These are phyloP conservation scores for Todiramphus saurophagus DNA, from an alignment of 2,113 vertebrate species.

Conservation along the genomic window DNA sequence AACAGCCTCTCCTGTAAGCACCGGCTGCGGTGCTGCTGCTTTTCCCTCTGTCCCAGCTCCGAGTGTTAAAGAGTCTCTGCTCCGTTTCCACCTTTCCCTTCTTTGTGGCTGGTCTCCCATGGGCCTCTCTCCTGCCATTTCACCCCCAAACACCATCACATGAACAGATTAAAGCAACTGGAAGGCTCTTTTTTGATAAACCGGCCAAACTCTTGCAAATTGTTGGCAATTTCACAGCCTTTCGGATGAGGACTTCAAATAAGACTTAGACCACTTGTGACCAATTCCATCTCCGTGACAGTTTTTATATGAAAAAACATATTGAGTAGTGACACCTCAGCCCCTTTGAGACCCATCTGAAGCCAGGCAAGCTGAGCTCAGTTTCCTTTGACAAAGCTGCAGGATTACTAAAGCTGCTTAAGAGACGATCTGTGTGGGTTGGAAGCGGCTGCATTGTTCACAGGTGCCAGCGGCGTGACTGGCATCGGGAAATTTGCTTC, in stretches of 20 bases:
- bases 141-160: not conserved
- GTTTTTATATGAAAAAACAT: not conserved
- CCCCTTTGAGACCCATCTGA: not conserved
- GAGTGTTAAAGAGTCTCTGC: not conserved
- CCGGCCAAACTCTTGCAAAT: not conserved
- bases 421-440: not conserved
- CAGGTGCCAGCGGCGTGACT: rapidly evolving
- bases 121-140: not conserved
- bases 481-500: rapidly evolving
- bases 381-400: not conserved
- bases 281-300: not conserved
- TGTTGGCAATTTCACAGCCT: not conserved
- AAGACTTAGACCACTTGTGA: not conserved
- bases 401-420: not conserved
- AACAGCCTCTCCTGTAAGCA: not conserved
- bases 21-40: rapidly evolving
- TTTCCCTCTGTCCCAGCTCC: not conserved
- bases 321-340: not conserved
- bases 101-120: not conserved
- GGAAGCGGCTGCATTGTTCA: rapidly evolving
- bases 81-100: not conserved
- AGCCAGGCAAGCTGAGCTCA: not conserved
- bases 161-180: not conserved
- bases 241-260: not conserved
- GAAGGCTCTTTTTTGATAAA: not conserved